A percentile compares a stretch with the other conserved stretches of the same genome.
Conservation (phyloP, 64 coral and sea anemone genomes). For the Stichodactyla helianthus region DNA sequence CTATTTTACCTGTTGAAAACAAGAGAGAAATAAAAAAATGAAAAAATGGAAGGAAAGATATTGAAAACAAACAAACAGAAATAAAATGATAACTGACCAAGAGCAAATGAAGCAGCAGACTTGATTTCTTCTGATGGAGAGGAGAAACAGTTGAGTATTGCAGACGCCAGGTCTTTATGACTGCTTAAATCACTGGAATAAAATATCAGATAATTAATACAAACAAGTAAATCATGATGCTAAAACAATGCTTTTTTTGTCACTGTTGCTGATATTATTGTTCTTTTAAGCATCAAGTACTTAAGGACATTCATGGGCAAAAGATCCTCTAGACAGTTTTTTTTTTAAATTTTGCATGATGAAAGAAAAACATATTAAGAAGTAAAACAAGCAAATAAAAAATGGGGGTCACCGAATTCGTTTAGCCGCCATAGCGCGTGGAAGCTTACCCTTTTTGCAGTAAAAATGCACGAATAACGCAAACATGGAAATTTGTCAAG, state of each 20-base stretch:
- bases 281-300: no score
- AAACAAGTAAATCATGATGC: background rate
- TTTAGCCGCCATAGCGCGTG: no score
- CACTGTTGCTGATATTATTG: no score
- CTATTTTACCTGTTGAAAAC: slow-evolving; percentile 74
- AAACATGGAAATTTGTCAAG: no score
- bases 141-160: slow-evolving; percentile 92
- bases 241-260: no score
- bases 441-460: no score
- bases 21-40: background rate
- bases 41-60: background rate
- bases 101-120: slow-evolving; percentile 90
- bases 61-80: background rate
- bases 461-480: no score
- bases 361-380: no score
- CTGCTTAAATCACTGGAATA: slow-evolving; percentile 80
- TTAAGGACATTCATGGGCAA: background rate
- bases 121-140: slow-evolving; percentile 96
- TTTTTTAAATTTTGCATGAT: no score
- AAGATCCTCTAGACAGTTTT: no score
- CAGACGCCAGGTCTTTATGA: slow-evolving; percentile 69
- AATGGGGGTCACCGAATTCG: no score
- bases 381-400: no score
- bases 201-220: background rate
- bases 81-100: slow-evolving; percentile 54